A percentile compares a stretch with the other conserved stretches of the same genome.
Evolutionary conservation across 2,888 invertebrate genomes (phyloP).

Genomic region (Polietes domitor): DNA sequence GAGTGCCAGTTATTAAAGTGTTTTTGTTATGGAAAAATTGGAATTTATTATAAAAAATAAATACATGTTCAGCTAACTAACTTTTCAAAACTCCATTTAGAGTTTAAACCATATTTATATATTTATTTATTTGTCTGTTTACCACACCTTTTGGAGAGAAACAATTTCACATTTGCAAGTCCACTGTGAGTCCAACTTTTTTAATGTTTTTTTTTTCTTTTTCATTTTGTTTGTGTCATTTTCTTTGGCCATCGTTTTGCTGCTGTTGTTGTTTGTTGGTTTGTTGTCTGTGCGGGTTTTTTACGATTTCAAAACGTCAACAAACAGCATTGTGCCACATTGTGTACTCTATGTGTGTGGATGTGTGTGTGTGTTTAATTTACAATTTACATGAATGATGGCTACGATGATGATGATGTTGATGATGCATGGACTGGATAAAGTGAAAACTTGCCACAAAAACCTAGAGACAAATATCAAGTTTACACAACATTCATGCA

Average conservation of each 20-base stretch:
- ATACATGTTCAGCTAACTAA: no score
- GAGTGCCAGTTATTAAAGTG: background rate
- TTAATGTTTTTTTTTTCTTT: background rate
- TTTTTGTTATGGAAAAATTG: background rate
- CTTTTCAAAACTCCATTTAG: no score
- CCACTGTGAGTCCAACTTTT: constrained; percentile 5
- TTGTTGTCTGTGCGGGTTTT: background rate
- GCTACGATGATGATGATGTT: background rate
- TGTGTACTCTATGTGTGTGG: no score
- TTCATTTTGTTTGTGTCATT: background rate
- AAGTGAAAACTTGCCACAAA: constrained; percentile 65
- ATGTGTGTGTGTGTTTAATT: background rate
- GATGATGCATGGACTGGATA: constrained; percentile 31
- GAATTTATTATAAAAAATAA: background rate
- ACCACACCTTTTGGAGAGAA: constrained; percentile 18
- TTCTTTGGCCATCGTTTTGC: no score
- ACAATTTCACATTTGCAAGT: constrained; percentile 5
- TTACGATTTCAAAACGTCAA: constrained; percentile 16
- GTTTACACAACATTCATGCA: constrained; percentile 30
- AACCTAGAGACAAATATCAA: constrained; percentile 43
- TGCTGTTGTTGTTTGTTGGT: background rate
- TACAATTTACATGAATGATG: background rate
- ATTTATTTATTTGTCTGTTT: background rate
- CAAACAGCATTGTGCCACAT: constrained; percentile 49
- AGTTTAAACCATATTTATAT: no score